Percentiles rank a stretch among this genome's conserved stretches.
Conservation (phyloP, 1,140 invertebrate genomes). For the Saccostrea cuccullata region DNA sequence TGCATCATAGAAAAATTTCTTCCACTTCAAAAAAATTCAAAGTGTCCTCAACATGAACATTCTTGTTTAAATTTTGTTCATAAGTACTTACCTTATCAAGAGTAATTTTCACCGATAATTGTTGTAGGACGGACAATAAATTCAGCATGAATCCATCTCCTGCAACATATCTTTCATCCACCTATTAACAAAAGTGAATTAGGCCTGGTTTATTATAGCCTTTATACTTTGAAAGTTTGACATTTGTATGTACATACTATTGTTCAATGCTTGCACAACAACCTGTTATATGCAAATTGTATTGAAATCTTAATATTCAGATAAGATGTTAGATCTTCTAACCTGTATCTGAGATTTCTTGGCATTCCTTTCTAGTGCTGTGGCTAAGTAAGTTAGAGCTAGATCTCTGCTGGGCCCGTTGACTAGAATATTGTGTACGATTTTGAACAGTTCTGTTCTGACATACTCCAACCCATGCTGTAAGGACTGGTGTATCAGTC, state of each 20-base stretch:
- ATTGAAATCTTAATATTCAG: background rate
- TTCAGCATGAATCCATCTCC: slow-evolving; percentile 97
- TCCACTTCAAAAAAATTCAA: too few relatives aligned
- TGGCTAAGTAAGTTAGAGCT: slow-evolving; percentile 88
- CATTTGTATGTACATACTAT: background rate
- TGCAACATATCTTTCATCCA: slow-evolving; percentile 90
- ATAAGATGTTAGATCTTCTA: background rate
- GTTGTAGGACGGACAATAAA: slow-evolving; percentile 92
- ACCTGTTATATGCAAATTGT: background rate
- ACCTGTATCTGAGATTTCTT: slow-evolving; percentile 90
- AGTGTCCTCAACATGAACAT: too few relatives aligned
- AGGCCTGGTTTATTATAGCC: background rate
- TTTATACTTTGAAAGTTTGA: too few relatives aligned
- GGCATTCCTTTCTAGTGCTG: slow-evolving; percentile 88
- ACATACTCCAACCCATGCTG: slow-evolving; percentile 75
- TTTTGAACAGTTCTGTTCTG: slow-evolving; percentile 85
- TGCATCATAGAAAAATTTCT: too few relatives aligned
- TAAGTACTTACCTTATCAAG: slow-evolving; percentile 79
- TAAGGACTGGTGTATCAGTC: slow-evolving; percentile 73
- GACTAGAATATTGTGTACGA: slow-evolving; percentile 90
- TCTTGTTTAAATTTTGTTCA: too few relatives aligned
- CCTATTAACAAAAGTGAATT: slow-evolving; percentile 79
- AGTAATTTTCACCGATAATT: slow-evolving; percentile 88
- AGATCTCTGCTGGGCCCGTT: slow-evolving; percentile 87
- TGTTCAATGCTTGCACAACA: background rate